Evolutionary conservation across 2,888 invertebrate species (phyloP), one percentile per base, ranked within the genome.

Genomic region (Melanostoma mellinum): DNA sequence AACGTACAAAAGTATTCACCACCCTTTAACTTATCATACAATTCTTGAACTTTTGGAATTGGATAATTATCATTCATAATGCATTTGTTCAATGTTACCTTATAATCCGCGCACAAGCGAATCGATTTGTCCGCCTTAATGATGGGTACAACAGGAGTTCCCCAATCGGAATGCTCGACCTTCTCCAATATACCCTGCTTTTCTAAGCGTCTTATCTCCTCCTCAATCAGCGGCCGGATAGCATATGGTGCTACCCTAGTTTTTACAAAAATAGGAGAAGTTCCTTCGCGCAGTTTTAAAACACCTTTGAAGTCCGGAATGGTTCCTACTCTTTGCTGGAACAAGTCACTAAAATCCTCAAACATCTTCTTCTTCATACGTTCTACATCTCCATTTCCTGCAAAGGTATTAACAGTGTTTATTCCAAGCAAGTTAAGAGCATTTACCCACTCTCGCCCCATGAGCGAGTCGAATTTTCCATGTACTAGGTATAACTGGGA

Each of bases 161-260:
- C 30, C 50, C 8, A 50, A 50, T 50, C 20, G 33, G 32, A 33
- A 32, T 32, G 52, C 52, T 52, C 33, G 4, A 33, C 9, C 52
- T 52, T 52, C n/a, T 52, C n/a, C 52, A 33, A 42, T 5, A 42
- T 65, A 9, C 63, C 69, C 10, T 61, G 9, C 42, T 35, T 40
- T 46, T 75, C 65, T 6, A 73, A 36, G 8, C 63, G 67, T 30
- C 30, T 46, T n/a, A 73, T 67, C 42, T 79, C 73, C 6, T 30
- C 46, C 35, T 73, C 55, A 46, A 79, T 61, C 9, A 52, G 48
- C 3, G 56, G 42, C 33, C 44, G 40, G 4, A 79, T 52, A 6
- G 67, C 68, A 38, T 73, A 73, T 35, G 36, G 73, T 33, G 46
- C 46, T 9, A 6, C 30, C 4, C 68, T 30, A 30, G 50, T 2